Evolutionary conservation across 2,888 invertebrate genomes (phyloP), one percentile per base, ranked within the genome.

Genomic region (Gortyna flavago): DNA sequence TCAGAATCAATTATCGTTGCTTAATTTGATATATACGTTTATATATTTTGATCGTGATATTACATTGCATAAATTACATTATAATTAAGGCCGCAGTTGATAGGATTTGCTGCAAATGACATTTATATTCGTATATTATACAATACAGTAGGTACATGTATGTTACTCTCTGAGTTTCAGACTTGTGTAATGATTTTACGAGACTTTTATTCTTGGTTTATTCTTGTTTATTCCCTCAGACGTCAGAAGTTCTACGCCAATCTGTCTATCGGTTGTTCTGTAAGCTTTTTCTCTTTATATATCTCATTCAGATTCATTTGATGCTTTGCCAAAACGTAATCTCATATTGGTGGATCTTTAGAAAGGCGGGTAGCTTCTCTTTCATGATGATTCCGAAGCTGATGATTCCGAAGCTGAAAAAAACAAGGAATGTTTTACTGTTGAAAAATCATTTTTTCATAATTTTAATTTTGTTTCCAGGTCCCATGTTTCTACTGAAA

Each of bases 271-370:
- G 61, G 81, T 79, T 73, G 67, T 68, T 77, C 78, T 72, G 61
- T 68, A 62, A 80, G 44, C 61, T 67, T 66, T 76, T 72, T 70
- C 76, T 65, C 74, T 71, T 61, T 44, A 77, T 74, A 75, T 77
- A 78, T 77, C 62, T 81, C 72, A 85, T 75, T 72, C 77, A 70
- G 62, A 77, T 79, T 67, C 32, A 85, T 87, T 85, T 87, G 83
- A 80, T 61, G 64, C 72, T 62, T 65, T 81, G 87, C 87, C 85
- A 85, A 87, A 86, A 84, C 61, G 72, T 75, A 82, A 87, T 79
- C 38, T 69, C 67, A 78, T 77, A 54, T 67, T 61, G n/a, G 32
- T 70, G 44, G 35, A 67, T 76, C 72, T 70, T 75, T 74, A 76
- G 61, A 81, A 74, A 71, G 54, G 67, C 79, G 25, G 13, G 48